Conservation (phyloP, 2,888 invertebrate species). For the Caenorhabditis virilis region DNA sequence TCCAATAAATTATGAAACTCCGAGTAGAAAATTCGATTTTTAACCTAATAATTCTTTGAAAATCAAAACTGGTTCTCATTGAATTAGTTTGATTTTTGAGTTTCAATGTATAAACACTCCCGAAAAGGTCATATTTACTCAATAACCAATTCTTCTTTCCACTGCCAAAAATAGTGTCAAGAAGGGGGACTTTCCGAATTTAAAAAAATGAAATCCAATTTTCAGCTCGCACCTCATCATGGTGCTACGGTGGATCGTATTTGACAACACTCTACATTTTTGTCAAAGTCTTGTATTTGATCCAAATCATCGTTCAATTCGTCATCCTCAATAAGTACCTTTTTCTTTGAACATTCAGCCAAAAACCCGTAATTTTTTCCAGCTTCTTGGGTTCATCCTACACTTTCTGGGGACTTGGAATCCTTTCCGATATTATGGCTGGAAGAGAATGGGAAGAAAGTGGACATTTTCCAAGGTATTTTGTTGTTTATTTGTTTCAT, state of each 20-base stretch:
- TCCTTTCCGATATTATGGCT: constrained; percentile 65
- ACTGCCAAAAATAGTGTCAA: not conserved
- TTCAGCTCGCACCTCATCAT: constrained; percentile 36
- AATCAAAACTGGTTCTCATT: too few relatives aligned
- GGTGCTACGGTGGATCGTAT: constrained; percentile 66
- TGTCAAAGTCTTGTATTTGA: constrained; percentile 66
- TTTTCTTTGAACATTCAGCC: constrained; percentile 1
- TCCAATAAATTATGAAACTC: too few relatives aligned
- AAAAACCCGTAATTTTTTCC: too few relatives aligned
- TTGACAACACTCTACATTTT: constrained; percentile 66
- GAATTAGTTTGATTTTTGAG: too few relatives aligned
- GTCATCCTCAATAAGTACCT: constrained; percentile 66
- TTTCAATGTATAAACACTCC: too few relatives aligned
- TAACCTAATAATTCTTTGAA: too few relatives aligned
- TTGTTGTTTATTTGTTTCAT: not conserved
- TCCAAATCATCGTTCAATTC: constrained; percentile 67
- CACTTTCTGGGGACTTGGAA: constrained; percentile 68
- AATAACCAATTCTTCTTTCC: not conserved
- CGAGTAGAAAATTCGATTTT: too few relatives aligned
- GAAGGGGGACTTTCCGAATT: not conserved
- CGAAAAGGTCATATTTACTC: too few relatives aligned
- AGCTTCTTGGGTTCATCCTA: constrained; percentile 68
- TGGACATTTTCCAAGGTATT: constrained; percentile 68
- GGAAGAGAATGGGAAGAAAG: constrained; percentile 67
- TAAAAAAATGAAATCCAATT: not conserved